phyloP scores from a whole-genome alignment of 2,113 vertebrate genomes.

The Phrynosoma platyrhinos region DNA sequence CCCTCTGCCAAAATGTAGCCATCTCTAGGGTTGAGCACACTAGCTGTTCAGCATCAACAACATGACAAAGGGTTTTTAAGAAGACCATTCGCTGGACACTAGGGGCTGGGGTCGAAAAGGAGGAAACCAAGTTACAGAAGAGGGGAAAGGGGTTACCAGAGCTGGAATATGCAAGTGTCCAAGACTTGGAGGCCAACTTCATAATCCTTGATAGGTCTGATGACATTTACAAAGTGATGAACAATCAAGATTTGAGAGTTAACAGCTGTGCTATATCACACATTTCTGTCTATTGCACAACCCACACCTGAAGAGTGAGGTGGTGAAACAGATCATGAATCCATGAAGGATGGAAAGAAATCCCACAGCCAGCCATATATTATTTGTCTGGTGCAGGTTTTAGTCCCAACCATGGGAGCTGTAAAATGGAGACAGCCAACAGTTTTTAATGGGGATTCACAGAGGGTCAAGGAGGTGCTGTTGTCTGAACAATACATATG shows the following conservation, averaged over 20 bases:
- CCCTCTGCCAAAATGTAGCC: background rate
- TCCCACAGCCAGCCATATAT: background rate
- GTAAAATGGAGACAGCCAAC: background rate
- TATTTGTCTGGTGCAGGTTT: slow-evolving; percentile 6
- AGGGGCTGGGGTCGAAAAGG: background rate
- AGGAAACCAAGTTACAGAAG: slow-evolving; percentile 1
- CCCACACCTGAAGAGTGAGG: background rate
- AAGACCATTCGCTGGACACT: background rate
- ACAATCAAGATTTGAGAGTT: background rate
- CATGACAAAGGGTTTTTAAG: background rate
- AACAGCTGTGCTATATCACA: background rate
- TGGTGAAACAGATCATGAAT: background rate
- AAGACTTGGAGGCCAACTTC: no score
- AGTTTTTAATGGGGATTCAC: background rate
- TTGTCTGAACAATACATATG: background rate
- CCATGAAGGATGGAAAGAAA: background rate
- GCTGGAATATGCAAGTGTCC: background rate
- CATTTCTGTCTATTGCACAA: background rate
- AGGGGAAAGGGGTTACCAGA: background rate
- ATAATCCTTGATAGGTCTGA: no score
- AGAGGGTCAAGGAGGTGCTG: no score
- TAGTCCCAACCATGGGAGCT: background rate
- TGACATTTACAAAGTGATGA: background rate
- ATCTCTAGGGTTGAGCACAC: slow-evolving; percentile 57
- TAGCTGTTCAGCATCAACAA: slow-evolving; percentile 1